phyloP scores from a whole-genome alignment of 2,888 invertebrate genomes.

The Oligia latruncula region DNA sequence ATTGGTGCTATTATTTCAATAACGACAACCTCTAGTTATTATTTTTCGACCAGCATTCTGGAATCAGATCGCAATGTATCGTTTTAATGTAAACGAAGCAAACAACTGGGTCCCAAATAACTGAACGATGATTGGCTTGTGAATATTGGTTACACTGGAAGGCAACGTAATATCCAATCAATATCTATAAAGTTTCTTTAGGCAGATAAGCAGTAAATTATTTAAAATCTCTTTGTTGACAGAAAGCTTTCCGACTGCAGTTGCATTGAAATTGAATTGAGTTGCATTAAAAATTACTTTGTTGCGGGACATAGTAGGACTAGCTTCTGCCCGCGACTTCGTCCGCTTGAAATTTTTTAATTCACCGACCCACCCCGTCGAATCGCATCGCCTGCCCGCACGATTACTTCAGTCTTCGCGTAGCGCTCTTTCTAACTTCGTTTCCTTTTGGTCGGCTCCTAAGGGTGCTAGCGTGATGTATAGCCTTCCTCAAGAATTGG shows the following conservation, averaged over 20 bases:
- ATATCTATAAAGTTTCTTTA: not conserved
- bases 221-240: not conserved
- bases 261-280: conserved; percentile 10
- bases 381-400: not conserved
- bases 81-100: conserved; percentile 53
- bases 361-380: not conserved
- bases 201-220: not conserved
- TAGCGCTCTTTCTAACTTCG: not conserved
- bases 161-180: conserved; percentile 11
- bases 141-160: conserved; percentile 30
- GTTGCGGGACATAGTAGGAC: not conserved
- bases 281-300: conserved; percentile 32
- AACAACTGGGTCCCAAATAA: conserved; percentile 61
- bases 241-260: not conserved
- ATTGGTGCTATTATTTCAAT: not conserved
- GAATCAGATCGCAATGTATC: conserved; percentile 24
- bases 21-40: not conserved
- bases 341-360: not conserved
- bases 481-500: not conserved
- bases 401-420: not conserved
- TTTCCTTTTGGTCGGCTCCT: not conserved
- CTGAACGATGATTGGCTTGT: conserved; percentile 45
- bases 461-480: not conserved
- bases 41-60: conserved; percentile 7
- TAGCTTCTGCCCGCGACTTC: not conserved